phyloP scores from a whole-genome alignment of 2,113 vertebrate genomes.

The Mirza zaza region DNA sequence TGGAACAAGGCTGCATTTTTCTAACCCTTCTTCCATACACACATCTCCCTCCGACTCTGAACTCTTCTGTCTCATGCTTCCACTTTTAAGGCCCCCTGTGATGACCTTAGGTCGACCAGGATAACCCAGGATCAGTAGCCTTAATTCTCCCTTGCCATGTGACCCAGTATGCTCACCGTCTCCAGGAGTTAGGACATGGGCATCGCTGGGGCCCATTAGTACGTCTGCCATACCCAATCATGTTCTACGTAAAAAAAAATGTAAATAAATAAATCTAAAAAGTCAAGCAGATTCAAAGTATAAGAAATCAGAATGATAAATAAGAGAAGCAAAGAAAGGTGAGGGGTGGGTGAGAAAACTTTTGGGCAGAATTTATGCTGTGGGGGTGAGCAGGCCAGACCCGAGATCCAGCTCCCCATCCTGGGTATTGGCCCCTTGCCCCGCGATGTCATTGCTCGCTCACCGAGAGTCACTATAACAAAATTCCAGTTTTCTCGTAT shows the following conservation, averaged over 20 bases:
- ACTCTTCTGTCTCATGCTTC: background rate
- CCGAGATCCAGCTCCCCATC: rapidly evolving
- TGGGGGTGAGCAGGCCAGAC: background rate
- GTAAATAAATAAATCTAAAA: background rate
- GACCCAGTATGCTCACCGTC: background rate
- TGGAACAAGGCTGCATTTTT: background rate
- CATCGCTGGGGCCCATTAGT: background rate
- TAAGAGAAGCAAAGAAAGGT: background rate
- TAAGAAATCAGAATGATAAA: background rate
- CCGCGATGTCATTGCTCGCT: background rate
- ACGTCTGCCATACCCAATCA: background rate
- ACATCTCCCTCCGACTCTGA: background rate
- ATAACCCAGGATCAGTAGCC: background rate
- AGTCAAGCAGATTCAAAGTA: background rate
- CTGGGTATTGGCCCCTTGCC: too few relatives aligned
- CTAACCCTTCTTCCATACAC: background rate
- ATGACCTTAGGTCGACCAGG: background rate
- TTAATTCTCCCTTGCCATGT: background rate
- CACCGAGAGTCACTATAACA: background rate
- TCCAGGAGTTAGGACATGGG: background rate
- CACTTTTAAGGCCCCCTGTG: background rate
- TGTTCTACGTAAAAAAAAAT: too few relatives aligned
- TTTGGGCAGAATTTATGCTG: rapidly evolving
- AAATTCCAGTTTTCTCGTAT: background rate
- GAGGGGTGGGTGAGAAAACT: rapidly evolving